Evolutionary conservation across 1,140 invertebrate genomes (phyloP).

Genomic region (Diorhabda elongata): DNA sequence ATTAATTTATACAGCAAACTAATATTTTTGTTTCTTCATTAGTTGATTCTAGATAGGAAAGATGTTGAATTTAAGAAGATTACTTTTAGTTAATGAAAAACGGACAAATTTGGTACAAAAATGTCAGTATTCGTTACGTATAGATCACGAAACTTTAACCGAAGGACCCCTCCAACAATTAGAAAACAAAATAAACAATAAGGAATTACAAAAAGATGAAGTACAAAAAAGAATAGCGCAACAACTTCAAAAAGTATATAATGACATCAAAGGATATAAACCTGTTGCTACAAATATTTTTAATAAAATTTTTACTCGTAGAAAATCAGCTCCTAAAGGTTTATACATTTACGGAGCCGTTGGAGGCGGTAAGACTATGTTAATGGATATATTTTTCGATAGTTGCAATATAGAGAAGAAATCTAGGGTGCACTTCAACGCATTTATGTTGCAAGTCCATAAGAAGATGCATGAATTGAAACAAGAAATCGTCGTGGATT

Average conservation of each 20-base stretch:
- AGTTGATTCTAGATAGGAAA: not conserved
- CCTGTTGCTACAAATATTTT: slow-evolving; percentile 50
- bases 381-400: slow-evolving; percentile 97
- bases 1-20: not conserved
- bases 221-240: slow-evolving; percentile 67
- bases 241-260: slow-evolving; percentile 65
- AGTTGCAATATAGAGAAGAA: slow-evolving; percentile 68
- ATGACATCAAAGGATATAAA: slow-evolving; percentile 59
- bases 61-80: not conserved
- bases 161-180: slow-evolving; percentile 44
- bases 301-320: slow-evolving; percentile 49
- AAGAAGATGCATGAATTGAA: slow-evolving; percentile 77
- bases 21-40: not conserved
- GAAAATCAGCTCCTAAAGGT: slow-evolving; percentile 62
- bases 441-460: slow-evolving; percentile 97
- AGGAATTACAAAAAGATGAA: slow-evolving; percentile 62
- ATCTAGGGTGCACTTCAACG: slow-evolving; percentile 89
- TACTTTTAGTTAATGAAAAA: slow-evolving; percentile 5
- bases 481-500: slow-evolving; percentile 62
- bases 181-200: slow-evolving; percentile 56
- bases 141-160: slow-evolving; percentile 11
- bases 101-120: slow-evolving; percentile 10
- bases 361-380: slow-evolving; percentile 95
- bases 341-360: slow-evolving; percentile 82
- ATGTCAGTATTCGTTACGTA: slow-evolving; percentile 22